Evolutionary conservation across 2,888 invertebrate genomes (phyloP).

Genomic region (Sinotaia quadrata): DNA sequence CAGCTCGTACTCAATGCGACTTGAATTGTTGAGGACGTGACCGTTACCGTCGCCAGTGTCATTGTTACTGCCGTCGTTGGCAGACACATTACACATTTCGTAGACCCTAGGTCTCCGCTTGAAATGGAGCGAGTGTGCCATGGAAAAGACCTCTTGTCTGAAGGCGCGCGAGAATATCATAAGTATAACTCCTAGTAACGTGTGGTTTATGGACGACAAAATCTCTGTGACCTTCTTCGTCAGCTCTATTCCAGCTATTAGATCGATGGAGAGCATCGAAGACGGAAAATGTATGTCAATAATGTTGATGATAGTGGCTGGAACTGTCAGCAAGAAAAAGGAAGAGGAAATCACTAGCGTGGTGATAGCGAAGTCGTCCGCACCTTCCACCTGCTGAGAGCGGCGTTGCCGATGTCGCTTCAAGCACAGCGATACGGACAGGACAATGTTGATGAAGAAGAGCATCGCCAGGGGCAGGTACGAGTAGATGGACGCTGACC

Average conservation of each 20-base stretch:
- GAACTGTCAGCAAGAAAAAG: constrained; percentile 38
- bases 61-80: constrained; percentile 6
- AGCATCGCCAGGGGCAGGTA: constrained; percentile 60
- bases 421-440: constrained; percentile 29
- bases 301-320: constrained; percentile 44
- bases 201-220: constrained; percentile 38
- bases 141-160: constrained; percentile 28
- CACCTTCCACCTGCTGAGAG: neutral
- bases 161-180: constrained; percentile 35
- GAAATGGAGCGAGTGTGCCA: constrained; percentile 29
- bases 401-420: constrained; percentile 21
- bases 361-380: constrained; percentile 37
- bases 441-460: constrained; percentile 38
- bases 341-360: constrained; percentile 35
- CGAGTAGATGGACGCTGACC: constrained; percentile 60
- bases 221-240: constrained; percentile 41
- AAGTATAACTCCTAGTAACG: constrained; percentile 36
- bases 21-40: neutral
- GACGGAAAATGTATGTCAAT: constrained; percentile 42
- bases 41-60: neutral
- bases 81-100: constrained; percentile 35
- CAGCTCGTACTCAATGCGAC: constrained; percentile 39
- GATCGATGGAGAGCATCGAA: constrained; percentile 33
- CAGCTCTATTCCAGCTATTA: constrained; percentile 38
- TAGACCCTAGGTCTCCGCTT: constrained; percentile 40